Evolutionary conservation across 2,888 invertebrate genomes (phyloP).

Genomic region (Drosophila incognita): DNA sequence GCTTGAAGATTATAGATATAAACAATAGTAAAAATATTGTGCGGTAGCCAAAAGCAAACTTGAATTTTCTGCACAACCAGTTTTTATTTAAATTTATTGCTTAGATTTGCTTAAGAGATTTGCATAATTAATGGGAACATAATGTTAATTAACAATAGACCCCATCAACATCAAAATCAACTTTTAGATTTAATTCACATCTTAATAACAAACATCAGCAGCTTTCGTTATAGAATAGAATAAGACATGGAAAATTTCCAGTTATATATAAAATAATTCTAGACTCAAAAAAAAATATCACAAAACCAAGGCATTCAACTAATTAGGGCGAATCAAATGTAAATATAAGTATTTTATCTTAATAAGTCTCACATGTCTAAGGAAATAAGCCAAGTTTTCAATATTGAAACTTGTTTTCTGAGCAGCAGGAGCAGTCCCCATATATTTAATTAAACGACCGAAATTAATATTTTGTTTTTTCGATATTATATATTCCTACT

Average conservation of each 20-base stretch:
- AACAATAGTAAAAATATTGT: conserved; percentile 17
- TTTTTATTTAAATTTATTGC: conserved; percentile 32
- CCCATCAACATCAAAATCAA: conserved; percentile 37
- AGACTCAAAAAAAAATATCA: background rate
- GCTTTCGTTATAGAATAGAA: conserved; percentile 2
- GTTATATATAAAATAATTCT: background rate
- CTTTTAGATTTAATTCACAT: conserved; percentile 23
- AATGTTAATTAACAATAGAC: conserved; percentile 40
- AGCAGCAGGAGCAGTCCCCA: background rate
- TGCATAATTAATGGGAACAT: conserved; percentile 49
- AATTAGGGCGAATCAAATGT: background rate
- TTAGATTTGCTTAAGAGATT: conserved; percentile 46
- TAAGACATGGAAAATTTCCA: conserved; percentile 9
- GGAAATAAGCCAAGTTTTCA: conserved; percentile 2
- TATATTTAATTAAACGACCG: background rate
- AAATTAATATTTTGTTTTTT: background rate
- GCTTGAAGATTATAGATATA: conserved; percentile 4
- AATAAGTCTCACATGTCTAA: background rate
- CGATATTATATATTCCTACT: background rate
- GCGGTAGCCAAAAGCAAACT: conserved; percentile 36
- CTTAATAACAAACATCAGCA: conserved; percentile 37
- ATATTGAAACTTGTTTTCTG: conserved; percentile 4
- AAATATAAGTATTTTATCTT: background rate
- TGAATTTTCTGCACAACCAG: conserved; percentile 26
- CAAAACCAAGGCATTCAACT: background rate